A percentile compares a stretch with the other conserved stretches of the same genome.
Conservation (phyloP, 2,113 vertebrate species). For the Nesogale talazaci region DNA sequence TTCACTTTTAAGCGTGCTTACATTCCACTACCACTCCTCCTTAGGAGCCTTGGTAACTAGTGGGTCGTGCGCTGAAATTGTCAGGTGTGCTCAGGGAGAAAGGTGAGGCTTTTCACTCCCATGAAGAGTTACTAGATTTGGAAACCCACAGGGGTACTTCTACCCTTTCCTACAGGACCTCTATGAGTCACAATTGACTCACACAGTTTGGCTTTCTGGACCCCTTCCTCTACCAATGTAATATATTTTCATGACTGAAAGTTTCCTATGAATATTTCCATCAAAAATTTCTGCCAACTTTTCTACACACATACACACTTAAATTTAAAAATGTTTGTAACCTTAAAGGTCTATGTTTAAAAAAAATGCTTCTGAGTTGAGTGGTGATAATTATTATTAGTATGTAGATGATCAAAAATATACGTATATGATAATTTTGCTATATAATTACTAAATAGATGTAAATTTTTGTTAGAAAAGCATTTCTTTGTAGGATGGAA, state of each 20-base stretch:
- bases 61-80: too few relatives aligned
- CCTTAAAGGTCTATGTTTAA: background rate
- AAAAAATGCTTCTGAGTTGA: background rate
- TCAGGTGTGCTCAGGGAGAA: too few relatives aligned
- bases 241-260: too few relatives aligned
- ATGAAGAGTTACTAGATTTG: too few relatives aligned
- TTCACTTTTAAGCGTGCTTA: constrained; percentile 7
- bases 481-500: background rate
- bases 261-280: background rate
- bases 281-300: constrained; percentile 15
- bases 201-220: too few relatives aligned
- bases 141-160: too few relatives aligned
- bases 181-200: too few relatives aligned
- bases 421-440: background rate
- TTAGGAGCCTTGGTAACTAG: too few relatives aligned
- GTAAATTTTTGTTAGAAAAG: constrained; percentile 38
- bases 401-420: background rate
- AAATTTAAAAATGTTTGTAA: background rate
- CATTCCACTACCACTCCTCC: background rate
- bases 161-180: too few relatives aligned
- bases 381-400: background rate
- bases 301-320: background rate
- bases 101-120: too few relatives aligned
- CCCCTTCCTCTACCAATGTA: too few relatives aligned
- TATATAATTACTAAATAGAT: constrained; percentile 28